A percentile compares a stretch with the other conserved stretches of the same genome.
Conservation (phyloP, 2,113 vertebrate genomes). For the Melanerpes formicivorus region DNA sequence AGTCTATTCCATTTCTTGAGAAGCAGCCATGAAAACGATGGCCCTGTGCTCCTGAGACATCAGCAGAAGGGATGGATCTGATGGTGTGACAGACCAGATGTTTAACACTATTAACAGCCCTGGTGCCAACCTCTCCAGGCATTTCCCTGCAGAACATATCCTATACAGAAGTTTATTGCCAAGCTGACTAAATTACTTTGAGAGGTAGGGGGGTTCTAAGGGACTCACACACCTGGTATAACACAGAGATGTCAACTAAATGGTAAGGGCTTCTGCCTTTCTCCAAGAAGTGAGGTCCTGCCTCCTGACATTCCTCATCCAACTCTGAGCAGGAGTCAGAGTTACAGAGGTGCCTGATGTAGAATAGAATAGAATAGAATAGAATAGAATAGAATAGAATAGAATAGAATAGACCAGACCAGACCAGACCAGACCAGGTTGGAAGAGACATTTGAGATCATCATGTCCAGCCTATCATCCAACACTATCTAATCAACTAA, state of each 20-base stretch:
- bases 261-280: not conserved
- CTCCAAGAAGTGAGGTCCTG: not conserved
- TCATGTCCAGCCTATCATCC: too few species aligned
- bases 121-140: fast-evolving
- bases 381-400: too few species aligned
- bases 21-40: not conserved
- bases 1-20: not conserved
- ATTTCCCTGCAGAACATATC: not conserved
- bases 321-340: not conserved
- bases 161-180: not conserved
- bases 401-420: too few species aligned
- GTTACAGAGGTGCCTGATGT: not conserved
- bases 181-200: not conserved
- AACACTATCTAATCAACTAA: too few species aligned
- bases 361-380: too few species aligned
- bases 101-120: not conserved
- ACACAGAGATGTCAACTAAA: not conserved
- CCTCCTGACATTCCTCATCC: not conserved
- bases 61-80: not conserved
- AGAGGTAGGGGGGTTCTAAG: not conserved
- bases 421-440: too few species aligned
- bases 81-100: not conserved
- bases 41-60: not conserved
- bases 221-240: fast-evolving
- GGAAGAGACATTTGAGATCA: too few species aligned